Conservation (phyloP, 2,888 invertebrate species). For the Pristionchus entomophagus region DNA sequence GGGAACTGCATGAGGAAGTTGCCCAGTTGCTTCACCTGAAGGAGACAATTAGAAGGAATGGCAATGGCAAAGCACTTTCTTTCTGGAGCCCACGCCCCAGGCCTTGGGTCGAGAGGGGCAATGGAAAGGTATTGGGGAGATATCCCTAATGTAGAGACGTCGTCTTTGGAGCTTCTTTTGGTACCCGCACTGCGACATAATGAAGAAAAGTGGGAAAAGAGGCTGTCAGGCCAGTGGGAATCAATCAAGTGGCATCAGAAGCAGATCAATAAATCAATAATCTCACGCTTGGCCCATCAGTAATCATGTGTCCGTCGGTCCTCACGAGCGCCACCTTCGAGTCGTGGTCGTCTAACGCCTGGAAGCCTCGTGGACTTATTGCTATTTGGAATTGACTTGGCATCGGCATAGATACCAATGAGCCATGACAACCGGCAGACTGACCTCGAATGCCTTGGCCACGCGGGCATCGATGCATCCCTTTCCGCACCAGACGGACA, state of each 20-base stretch:
- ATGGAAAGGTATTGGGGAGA: too few relatives aligned
- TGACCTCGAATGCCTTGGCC: conserved; percentile 28
- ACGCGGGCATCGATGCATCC: conserved; percentile 45
- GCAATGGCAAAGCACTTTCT: too few relatives aligned
- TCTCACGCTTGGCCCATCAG: conserved; percentile 27
- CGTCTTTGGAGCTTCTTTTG: too few relatives aligned
- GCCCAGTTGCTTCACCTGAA: not conserved
- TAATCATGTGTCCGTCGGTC: conserved; percentile 12
- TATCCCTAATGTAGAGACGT: too few relatives aligned
- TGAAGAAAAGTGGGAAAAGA: not conserved
- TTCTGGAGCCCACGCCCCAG: too few relatives aligned
- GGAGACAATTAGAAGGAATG: too few relatives aligned
- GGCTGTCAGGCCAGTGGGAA: too few relatives aligned
- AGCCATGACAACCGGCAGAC: too few relatives aligned
- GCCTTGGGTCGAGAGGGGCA: too few relatives aligned
- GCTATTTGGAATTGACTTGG: not conserved
- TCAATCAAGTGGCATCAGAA: too few relatives aligned
- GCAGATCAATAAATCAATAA: not conserved
- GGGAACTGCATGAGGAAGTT: conserved; percentile 11
- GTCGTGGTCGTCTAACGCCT: not conserved
- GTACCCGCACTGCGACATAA: too few relatives aligned
- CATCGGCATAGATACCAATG: too few relatives aligned
- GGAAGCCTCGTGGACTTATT: not conserved
- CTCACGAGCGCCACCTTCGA: conserved; percentile 16
- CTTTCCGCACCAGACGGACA: conserved; percentile 49